Evolutionary conservation across 2,797 vertebrate species (phyloP).

Genomic region (Tokudaia tokunoshimensis): DNA sequence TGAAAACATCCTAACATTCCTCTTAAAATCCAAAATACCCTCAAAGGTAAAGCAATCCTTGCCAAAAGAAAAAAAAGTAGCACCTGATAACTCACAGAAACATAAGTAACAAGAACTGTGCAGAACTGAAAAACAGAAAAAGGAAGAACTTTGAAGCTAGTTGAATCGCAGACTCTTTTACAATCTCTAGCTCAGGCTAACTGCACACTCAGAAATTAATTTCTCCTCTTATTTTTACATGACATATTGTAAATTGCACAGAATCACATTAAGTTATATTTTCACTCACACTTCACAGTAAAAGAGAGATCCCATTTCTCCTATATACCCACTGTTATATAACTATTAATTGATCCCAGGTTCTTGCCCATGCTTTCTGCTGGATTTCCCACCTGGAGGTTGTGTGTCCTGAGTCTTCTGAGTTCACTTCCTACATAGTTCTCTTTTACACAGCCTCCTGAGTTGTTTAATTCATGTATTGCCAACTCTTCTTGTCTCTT

Average conservation of each 20-base stretch:
- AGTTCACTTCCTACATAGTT: too few species aligned
- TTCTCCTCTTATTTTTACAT: neutral
- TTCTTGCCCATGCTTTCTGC: neutral
- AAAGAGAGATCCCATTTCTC: neutral
- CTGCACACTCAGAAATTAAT: neutral
- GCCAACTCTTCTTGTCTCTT: neutral
- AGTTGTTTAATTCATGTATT: neutral
- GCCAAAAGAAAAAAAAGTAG: too few species aligned
- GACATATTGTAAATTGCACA: neutral
- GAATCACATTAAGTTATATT: neutral
- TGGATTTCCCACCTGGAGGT: neutral
- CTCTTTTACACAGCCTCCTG: neutral
- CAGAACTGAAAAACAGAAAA: neutral
- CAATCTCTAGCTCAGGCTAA: neutral
- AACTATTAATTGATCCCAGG: neutral
- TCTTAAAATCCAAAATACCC: too few species aligned
- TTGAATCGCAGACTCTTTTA: neutral
- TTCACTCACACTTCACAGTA: neutral
- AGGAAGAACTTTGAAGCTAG: neutral
- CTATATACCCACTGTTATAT: too few species aligned
- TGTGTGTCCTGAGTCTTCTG: neutral
- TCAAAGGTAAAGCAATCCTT: too few species aligned
- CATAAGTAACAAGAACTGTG: neutral
- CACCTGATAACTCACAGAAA: too few species aligned
- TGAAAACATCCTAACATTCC: too few species aligned